Percentiles rank a stretch among this genome's conserved stretches.
Evolutionary conservation across 2,113 vertebrate genomes (phyloP).

Genomic region (Cinclus mexicanus): DNA sequence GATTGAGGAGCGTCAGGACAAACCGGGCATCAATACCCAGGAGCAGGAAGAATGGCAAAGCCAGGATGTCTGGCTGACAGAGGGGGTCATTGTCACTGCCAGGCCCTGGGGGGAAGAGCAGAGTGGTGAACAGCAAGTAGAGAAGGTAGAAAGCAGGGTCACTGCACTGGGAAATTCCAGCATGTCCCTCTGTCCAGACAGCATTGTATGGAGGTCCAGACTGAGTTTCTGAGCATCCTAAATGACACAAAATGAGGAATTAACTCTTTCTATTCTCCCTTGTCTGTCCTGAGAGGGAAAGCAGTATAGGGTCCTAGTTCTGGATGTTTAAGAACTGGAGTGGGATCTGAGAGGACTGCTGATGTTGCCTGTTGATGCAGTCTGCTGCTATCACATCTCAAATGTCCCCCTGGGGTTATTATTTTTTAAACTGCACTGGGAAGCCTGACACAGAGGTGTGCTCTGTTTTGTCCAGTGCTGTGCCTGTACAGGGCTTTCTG

Average conservation of each 20-base stretch:
- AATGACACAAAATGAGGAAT: background rate
- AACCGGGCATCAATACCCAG: conserved; percentile 84
- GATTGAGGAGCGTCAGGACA: conserved; percentile 92
- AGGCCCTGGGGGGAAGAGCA: conserved; percentile 80
- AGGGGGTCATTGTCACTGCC: conserved; percentile 85
- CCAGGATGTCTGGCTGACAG: conserved; percentile 87
- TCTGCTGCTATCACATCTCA: background rate
- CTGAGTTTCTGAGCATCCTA: background rate
- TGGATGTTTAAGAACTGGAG: background rate
- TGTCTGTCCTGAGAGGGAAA: background rate
- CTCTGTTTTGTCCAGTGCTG: background rate
- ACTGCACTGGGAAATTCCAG: background rate
- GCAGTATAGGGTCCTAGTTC: background rate
- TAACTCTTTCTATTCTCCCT: background rate
- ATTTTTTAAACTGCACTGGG: background rate
- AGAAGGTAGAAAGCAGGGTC: conserved; percentile 82
- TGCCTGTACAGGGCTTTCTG: background rate
- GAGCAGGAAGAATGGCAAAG: conserved; percentile 75
- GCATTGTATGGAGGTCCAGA: background rate
- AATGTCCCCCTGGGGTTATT: background rate
- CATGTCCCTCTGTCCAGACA: background rate
- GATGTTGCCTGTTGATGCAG: background rate
- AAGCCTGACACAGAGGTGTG: rapidly evolving
- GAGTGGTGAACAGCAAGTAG: conserved; percentile 71
- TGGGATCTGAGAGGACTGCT: background rate